These are phyloP conservation scores for Ecliptopera silaceata DNA, from an alignment of 2,888 invertebrate species.

Conservation along the genomic window DNA sequence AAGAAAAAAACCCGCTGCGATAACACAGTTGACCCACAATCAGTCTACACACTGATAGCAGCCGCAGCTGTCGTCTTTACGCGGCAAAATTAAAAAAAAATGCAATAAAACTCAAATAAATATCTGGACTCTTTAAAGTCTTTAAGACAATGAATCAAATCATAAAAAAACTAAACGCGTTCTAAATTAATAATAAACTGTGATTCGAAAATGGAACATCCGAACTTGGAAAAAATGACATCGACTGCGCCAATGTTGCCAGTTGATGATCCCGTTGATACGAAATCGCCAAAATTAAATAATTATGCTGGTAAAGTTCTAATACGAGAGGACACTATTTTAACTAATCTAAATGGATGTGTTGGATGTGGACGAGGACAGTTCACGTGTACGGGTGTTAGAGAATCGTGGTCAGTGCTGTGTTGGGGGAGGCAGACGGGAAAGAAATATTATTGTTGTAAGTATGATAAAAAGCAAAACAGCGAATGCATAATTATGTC, in stretches of 20 bases:
- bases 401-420: slow-evolving; percentile 68
- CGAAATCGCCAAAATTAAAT: slow-evolving; percentile 16
- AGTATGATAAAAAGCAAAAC: slow-evolving; percentile 45
- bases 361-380: slow-evolving; percentile 65
- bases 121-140: not conserved
- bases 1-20: slow-evolving; percentile 17
- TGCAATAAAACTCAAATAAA: not conserved
- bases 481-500: too few species aligned
- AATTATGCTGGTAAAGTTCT: slow-evolving; percentile 39
- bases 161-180: not conserved
- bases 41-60: slow-evolving; percentile 21
- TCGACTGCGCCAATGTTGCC: slow-evolving; percentile 50
- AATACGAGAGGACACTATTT: slow-evolving; percentile 70
- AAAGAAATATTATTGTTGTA: slow-evolving; percentile 69
- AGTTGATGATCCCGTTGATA: slow-evolving; percentile 38
- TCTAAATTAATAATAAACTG: slow-evolving; percentile 7
- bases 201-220: slow-evolving; percentile 46
- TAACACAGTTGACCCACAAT: slow-evolving; percentile 21
- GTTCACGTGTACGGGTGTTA: slow-evolving; percentile 66
- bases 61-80: slow-evolving; percentile 5
- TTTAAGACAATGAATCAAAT: not conserved
- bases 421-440: slow-evolving; percentile 73
- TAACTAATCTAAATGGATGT: slow-evolving; percentile 64
- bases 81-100: slow-evolving; percentile 10
- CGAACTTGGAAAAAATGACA: slow-evolving; percentile 45